Base-by-base conservation (phyloP, 1,140 invertebrate species). In the Aporrectodea caliginosa region DNA sequence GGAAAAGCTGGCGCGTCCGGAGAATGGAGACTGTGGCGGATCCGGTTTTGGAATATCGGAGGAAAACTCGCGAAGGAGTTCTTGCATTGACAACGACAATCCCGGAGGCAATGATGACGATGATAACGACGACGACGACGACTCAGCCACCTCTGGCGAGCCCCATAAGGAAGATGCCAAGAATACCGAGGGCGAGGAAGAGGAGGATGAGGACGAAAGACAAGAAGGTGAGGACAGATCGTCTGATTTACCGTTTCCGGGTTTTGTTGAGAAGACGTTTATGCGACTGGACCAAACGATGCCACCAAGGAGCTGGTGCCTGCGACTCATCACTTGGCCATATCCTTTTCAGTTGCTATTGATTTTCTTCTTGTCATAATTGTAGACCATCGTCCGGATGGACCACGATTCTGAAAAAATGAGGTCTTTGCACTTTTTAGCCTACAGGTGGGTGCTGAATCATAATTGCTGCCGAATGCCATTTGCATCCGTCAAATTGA, bases 301-400 rank as follows among this genome's bases (percentile, higher is more conserved):
- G 78, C 89, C 92, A 77, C 93, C 95, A 34, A 91, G 96, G 85
- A 94, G 93, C 88, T 95, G 93, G 93, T 98, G 96, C 90, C 91
- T 99, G 82, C 92, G 92, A 83, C 93, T 97, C 88, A 97, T 98
- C 89, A 97, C 95, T 73, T 98, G 97, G 93, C 95, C 95, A 97
- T 97, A 97, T 97, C 95, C 95, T 97, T 97, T 97, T 92, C n/a
- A n/a, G n/a, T n/a, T n/a, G n/a, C n/a, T n/a, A n/a, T n/a, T n/a
- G n/a, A n/a, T n/a, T n/a, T n/a, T n/a, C n/a, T n/a, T n/a, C n/a
- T n/a, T n/a, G n/a, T n/a, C n/a, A n/a, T n/a, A n/a, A n/a, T n/a
- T n/a, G n/a, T n/a, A n/a, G n/a, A n/a, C n/a, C n/a, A n/a, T n/a
- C n/a, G n/a, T n/a, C n/a, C n/a, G n/a, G n/a, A n/a, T n/a, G n/a